A percentile compares a stretch with the other conserved stretches of the same genome.
Evolutionary conservation across 2,888 invertebrate species (phyloP).

Genomic region (Hymenopus coronatus): DNA sequence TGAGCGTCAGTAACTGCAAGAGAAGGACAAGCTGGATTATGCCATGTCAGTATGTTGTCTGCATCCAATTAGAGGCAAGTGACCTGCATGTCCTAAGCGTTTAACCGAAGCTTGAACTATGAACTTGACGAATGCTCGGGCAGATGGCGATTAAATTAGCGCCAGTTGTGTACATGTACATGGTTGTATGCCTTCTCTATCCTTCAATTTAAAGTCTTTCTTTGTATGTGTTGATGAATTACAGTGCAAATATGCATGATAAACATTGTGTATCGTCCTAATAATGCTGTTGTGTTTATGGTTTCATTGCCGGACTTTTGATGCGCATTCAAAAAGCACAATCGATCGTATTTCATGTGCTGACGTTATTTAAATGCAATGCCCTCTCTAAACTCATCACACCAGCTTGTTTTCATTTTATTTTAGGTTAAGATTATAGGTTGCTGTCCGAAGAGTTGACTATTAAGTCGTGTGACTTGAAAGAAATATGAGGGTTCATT

Average conservation of each 20-base stretch:
- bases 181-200: neutral
- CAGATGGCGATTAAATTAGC: neutral
- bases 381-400: no score
- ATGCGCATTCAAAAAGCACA: no score
- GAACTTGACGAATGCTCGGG: neutral
- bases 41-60: neutral
- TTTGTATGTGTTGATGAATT: neutral
- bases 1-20: neutral
- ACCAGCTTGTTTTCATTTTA: no score
- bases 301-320: no score
- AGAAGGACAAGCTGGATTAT: neutral
- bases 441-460: no score
- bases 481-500: no score
- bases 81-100: neutral
- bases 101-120: neutral
- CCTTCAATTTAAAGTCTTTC: neutral
- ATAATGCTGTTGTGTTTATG: no score
- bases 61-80: neutral
- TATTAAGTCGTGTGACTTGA: no score
- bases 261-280: no score
- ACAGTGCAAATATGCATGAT: neutral
- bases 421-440: no score
- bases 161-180: neutral
- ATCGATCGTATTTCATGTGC: no score
- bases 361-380: no score